Evolutionary conservation across 2,888 invertebrate genomes (phyloP), one percentile per base, ranked within the genome.

Genomic region (Alcis repandata): DNA sequence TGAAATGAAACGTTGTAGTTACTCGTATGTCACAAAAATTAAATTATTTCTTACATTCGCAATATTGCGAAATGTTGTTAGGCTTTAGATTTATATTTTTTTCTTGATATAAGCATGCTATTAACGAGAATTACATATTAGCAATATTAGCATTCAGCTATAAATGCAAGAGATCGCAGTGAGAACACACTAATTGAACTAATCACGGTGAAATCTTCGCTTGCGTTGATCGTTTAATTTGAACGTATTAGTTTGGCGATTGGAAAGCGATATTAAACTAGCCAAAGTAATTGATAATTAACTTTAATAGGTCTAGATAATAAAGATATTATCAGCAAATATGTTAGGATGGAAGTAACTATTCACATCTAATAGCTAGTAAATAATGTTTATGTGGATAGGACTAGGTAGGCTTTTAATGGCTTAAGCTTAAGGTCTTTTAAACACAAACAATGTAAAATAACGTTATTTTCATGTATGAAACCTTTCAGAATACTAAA

Each of bases 111-210:
- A n/a, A n/a, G n/a, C n/a, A n/a, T n/a, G n/a, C n/a, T n/a, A n/a
- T n/a, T n/a, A n/a, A n/a, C n/a, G n/a, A n/a, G n/a, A n/a, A n/a
- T n/a, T n/a, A n/a, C n/a, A n/a, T n/a, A n/a, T n/a, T n/a, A n/a
- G n/a, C n/a, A n/a, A n/a, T n/a, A n/a, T n/a, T n/a, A n/a, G n/a
- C n/a, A n/a, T n/a, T n/a, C n/a, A n/a, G n/a, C 27, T 27, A 27
- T 27, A 4, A 27, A 27, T 27, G 6, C 27, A 27, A 27, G 6
- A 2, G 2, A 27, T 13, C 13, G n/a, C 67, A 72, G 79, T 74
- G 82, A 80, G 83, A 85, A 80, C 77, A 45, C 79, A 80, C 79
- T 79, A 78, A 82, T 78, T 74, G 74, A 73, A 72, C 66, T 79
- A 76, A 78, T 84, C 70, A 71, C 74, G 71, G 79, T 77, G 80